Percentiles rank a stretch among this genome's conserved stretches.
Evolutionary conservation across 2,888 invertebrate genomes (phyloP).

Genomic region (Drosophila limbata): DNA sequence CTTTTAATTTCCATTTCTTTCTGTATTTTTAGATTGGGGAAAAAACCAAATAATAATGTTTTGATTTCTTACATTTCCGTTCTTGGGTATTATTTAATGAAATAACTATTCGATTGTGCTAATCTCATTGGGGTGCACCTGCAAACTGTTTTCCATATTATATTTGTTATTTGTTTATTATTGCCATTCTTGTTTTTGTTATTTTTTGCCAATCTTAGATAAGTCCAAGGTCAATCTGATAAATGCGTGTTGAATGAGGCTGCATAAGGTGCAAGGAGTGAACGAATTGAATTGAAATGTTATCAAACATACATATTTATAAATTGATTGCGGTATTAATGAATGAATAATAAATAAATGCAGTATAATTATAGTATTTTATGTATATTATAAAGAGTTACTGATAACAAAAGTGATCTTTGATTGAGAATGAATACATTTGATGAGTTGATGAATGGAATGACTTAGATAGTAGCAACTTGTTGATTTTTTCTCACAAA

Average conservation of each 20-base stretch:
- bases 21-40: constrained; percentile 37
- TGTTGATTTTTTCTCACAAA: constrained; percentile 2
- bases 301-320: constrained; percentile 22
- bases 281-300: constrained; percentile 19
- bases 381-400: not conserved
- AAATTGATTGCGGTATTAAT: constrained; percentile 10
- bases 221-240: constrained; percentile 43
- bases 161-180: constrained; percentile 14
- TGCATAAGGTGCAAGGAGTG: constrained; percentile 26
- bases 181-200: constrained; percentile 1
- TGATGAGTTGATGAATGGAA: constrained; percentile 5
- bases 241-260: constrained; percentile 28
- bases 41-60: constrained; percentile 1
- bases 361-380: constrained; percentile 9
- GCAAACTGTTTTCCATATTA: constrained; percentile 47
- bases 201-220: constrained; percentile 25
- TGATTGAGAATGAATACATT: constrained; percentile 12
- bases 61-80: constrained; percentile 51
- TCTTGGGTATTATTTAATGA: constrained; percentile 50
- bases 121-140: constrained; percentile 43
- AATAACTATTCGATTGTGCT: constrained; percentile 48
- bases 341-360: constrained; percentile 17
- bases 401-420: constrained; percentile 5
- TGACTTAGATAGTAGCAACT: not conserved
- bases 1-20: constrained; percentile 21